These are phyloP conservation scores for Arctia plantaginis DNA, from an alignment of 2,888 invertebrate species.

Conservation along the genomic window DNA sequence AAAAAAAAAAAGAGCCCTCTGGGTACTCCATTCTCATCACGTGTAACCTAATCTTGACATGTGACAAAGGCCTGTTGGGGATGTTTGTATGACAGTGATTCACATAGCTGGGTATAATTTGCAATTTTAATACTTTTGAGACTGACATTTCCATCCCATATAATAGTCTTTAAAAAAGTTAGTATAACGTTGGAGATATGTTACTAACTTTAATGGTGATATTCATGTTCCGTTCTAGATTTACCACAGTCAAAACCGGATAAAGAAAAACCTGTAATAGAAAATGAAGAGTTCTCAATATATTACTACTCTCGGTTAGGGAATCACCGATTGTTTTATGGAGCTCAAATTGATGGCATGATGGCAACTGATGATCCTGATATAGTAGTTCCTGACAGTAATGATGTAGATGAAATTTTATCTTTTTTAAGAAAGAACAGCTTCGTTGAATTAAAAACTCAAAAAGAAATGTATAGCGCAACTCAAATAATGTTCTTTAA, in stretches of 20 bases:
- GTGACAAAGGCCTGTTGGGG: too few relatives aligned
- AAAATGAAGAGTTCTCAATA: conserved; percentile 63
- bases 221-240: conserved; percentile 47
- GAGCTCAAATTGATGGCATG: conserved; percentile 63
- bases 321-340: conserved; percentile 56
- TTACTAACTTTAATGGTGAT: not conserved
- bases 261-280: conserved; percentile 55
- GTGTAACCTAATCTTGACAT: too few relatives aligned
- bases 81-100: too few relatives aligned
- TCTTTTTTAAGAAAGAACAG: conserved; percentile 50
- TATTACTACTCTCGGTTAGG: conserved; percentile 51
- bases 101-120: too few relatives aligned
- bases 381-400: conserved; percentile 32
- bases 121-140: too few relatives aligned
- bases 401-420: conserved; percentile 47
- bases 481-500: conserved; percentile 56
- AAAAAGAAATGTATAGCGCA: conserved; percentile 49
- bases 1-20: too few relatives aligned
- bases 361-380: conserved; percentile 34
- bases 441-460: conserved; percentile 60
- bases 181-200: not conserved
- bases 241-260: conserved; percentile 45
- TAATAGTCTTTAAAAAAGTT: not conserved
- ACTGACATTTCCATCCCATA: not conserved
- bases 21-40: too few relatives aligned